phyloP scores from a whole-genome alignment of 2,113 vertebrate species.

The Paradoxurus hermaphroditus region DNA sequence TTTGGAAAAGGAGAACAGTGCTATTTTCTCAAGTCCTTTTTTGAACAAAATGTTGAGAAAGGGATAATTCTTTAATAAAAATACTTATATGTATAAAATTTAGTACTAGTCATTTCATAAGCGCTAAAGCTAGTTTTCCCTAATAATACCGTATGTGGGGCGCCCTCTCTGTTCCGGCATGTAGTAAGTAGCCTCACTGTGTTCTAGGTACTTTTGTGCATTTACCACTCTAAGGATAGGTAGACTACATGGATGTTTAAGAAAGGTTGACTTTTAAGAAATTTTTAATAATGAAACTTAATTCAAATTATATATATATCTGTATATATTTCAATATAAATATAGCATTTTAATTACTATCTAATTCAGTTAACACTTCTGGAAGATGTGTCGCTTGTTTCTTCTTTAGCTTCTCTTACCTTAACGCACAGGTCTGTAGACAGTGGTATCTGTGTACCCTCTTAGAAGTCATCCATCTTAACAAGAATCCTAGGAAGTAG shows the following conservation, averaged over 20 bases:
- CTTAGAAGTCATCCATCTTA: not conserved
- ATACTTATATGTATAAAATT: not conserved
- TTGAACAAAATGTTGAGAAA: constrained; percentile 6
- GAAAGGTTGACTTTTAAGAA: not conserved
- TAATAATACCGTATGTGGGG: not conserved
- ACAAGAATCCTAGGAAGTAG: not conserved
- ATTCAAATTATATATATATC: not conserved
- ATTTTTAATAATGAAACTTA: not conserved
- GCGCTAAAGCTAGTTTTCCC: not conserved
- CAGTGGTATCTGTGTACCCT: not conserved
- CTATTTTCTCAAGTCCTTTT: not conserved
- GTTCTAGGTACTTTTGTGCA: not conserved
- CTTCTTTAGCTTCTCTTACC: not conserved
- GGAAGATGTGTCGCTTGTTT: not conserved
- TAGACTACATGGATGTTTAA: not conserved
- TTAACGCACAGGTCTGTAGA: not conserved
- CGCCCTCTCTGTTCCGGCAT: not conserved
- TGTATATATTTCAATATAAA: not conserved
- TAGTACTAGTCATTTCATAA: not conserved
- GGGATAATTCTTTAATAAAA: not conserved
- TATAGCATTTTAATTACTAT: not conserved
- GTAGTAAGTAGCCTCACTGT: not conserved
- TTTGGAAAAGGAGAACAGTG: not conserved
- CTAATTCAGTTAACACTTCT: not conserved
- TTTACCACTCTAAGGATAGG: not conserved